Conservation (phyloP, 2,888 invertebrate species). For the Pteria penguin region DNA sequence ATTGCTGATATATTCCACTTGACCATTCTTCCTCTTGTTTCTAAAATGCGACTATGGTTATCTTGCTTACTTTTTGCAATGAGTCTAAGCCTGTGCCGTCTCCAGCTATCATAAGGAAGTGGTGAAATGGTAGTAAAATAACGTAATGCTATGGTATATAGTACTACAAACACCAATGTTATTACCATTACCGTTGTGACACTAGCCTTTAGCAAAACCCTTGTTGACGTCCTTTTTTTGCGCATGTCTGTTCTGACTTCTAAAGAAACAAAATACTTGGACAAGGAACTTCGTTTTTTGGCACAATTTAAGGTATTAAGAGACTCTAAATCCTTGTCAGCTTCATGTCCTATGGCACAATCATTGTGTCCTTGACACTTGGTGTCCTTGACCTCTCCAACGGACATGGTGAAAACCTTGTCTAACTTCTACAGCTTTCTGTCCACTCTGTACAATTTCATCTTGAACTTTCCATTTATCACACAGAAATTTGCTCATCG, state of each 20-base stretch:
- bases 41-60: slow-evolving; percentile 10
- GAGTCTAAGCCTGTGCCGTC: slow-evolving; percentile 2
- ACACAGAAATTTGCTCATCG: too few relatives aligned
- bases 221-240: slow-evolving; percentile 51
- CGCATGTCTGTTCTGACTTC: slow-evolving; percentile 62
- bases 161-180: slow-evolving; percentile 61
- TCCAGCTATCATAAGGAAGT: slow-evolving; percentile 46
- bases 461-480: too few relatives aligned
- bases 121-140: slow-evolving; percentile 60
- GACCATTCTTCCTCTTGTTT: slow-evolving; percentile 42
- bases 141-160: slow-evolving; percentile 64
- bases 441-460: too few relatives aligned
- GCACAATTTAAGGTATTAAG: too few relatives aligned
- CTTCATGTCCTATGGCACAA: too few relatives aligned
- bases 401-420: too few relatives aligned
- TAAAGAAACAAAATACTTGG: slow-evolving; percentile 50
- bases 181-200: slow-evolving; percentile 65
- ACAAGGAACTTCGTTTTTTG: too few relatives aligned
- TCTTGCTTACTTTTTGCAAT: slow-evolving; percentile 15
- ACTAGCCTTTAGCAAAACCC: slow-evolving; percentile 66
- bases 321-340: too few relatives aligned
- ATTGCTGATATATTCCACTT: slow-evolving; percentile 65
- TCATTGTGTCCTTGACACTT: too few relatives aligned
- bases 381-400: too few relatives aligned
- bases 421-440: too few relatives aligned